These are phyloP conservation scores for Strix uralensis DNA, from an alignment of 2,113 vertebrate species.

Conservation along the genomic window DNA sequence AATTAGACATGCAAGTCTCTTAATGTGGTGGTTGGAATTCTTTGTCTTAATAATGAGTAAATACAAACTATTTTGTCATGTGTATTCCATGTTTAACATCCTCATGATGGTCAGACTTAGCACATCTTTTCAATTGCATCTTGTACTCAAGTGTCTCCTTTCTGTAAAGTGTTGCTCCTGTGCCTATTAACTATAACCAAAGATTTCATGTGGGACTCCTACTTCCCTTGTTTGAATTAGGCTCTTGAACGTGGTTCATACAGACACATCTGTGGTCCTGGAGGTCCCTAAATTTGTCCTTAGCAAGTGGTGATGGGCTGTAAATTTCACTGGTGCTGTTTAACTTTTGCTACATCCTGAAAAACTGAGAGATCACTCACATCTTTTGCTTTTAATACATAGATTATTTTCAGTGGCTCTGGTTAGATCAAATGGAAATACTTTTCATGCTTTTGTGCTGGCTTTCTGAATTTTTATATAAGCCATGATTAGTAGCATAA, in stretches of 20 bases:
- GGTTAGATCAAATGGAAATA: not conserved
- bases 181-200: not conserved
- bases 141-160: not conserved
- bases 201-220: not conserved
- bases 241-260: not conserved
- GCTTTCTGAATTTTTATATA: not conserved
- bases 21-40: not conserved
- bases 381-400: not conserved
- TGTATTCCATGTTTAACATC: not conserved
- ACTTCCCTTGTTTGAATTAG: not conserved
- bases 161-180: not conserved
- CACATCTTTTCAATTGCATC: not conserved
- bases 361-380: not conserved
- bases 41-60: not conserved
- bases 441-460: not conserved
- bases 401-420: not conserved
- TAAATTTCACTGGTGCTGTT: not conserved
- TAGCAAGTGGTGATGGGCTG: not conserved
- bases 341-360: not conserved
- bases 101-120: not conserved
- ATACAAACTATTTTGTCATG: not conserved
- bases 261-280: not conserved
- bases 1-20: not conserved
- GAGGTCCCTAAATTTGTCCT: not conserved
- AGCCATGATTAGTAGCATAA: not conserved